phyloP scores from a whole-genome alignment of 2,797 vertebrate genomes.

The Protosalanx chinensis region DNA sequence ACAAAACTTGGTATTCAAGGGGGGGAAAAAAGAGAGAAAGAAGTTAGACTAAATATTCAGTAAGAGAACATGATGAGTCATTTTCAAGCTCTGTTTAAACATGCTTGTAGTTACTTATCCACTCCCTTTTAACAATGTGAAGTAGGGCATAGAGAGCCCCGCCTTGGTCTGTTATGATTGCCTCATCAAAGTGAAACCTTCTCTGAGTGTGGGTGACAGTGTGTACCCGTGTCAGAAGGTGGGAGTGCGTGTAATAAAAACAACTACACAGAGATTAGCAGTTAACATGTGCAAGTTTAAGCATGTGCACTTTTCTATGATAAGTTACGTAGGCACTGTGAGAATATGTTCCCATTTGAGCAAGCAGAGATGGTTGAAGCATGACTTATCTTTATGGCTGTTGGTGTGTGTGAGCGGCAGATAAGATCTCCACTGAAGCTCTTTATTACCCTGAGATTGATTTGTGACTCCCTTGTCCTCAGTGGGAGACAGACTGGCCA shows the following conservation, averaged over 20 bases:
- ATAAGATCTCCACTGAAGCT: constrained; percentile 8
- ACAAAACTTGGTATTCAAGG: not conserved
- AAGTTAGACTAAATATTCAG: too few relatives aligned
- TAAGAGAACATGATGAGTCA: not conserved
- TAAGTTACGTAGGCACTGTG: not conserved
- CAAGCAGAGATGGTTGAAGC: not conserved
- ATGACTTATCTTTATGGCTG: not conserved
- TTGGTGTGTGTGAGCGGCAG: not conserved
- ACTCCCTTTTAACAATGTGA: not conserved
- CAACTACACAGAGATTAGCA: not conserved
- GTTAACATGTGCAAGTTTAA: not conserved
- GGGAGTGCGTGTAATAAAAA: not conserved
- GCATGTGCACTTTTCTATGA: not conserved
- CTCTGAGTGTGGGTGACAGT: not conserved
- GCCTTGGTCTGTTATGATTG: not conserved
- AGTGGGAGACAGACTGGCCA: not conserved
- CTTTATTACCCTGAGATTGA: constrained; percentile 4
- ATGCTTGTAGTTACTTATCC: not conserved
- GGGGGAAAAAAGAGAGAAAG: too few relatives aligned
- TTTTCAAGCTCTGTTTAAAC: not conserved
- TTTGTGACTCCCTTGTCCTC: not conserved
- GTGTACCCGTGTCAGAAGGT: not conserved
- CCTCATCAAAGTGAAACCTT: constrained; percentile 3
- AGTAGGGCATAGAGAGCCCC: not conserved
- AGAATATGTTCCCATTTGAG: not conserved